These are phyloP conservation scores for Apostichopus californicus DNA, from an alignment of 35 echinoderm and acorn worm genomes.

Conservation along the genomic window DNA sequence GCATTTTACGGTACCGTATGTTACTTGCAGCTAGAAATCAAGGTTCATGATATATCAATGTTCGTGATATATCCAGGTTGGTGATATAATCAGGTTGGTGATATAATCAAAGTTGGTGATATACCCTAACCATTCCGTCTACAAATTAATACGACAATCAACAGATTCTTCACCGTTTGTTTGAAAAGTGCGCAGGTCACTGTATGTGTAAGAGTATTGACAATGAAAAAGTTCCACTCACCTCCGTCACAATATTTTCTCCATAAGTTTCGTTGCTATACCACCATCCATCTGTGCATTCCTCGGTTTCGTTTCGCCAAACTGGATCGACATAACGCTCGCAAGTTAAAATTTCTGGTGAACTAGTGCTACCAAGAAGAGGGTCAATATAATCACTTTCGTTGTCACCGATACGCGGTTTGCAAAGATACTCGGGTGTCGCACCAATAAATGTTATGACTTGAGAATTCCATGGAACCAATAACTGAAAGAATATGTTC, in stretches of 20 bases:
- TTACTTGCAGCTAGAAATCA: too few species aligned
- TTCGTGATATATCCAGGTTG: too few species aligned
- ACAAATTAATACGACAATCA: too few species aligned
- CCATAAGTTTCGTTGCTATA: conserved; percentile 12
- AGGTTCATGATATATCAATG: too few species aligned
- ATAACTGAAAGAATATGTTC: conserved; percentile 7
- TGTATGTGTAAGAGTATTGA: not conserved
- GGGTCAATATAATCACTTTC: not conserved
- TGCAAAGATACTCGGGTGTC: conserved; percentile 32
- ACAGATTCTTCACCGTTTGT: too few species aligned
- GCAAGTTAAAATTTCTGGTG: not conserved
- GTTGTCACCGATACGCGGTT: not conserved
- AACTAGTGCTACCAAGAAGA: not conserved
- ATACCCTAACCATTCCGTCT: too few species aligned
- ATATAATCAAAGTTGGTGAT: too few species aligned
- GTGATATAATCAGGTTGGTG: too few species aligned
- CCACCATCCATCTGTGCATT: not conserved
- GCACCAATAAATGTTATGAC: conserved; percentile 34
- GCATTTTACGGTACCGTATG: too few species aligned
- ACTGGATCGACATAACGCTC: not conserved
- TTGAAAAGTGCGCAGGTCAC: not conserved
- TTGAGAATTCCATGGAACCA: conserved; percentile 17
- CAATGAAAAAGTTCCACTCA: not conserved
- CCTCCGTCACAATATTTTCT: conserved; percentile 34
- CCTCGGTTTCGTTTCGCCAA: not conserved